These are phyloP conservation scores for Steinernema carpocapsae DNA, from an alignment of 2,888 invertebrate species.

Conservation along the genomic window DNA sequence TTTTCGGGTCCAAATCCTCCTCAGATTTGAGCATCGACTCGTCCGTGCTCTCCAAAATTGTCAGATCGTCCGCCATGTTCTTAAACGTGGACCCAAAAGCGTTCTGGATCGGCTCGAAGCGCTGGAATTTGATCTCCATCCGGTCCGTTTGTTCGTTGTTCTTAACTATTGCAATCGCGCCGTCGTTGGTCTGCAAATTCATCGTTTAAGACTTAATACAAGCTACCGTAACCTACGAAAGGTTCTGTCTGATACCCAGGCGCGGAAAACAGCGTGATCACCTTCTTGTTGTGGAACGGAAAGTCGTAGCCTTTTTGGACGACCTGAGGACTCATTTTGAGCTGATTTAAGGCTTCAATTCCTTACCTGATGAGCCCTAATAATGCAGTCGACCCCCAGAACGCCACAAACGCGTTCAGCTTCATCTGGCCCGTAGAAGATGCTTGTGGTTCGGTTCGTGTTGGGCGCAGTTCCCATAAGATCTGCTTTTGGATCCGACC, in stretches of 20 bases:
- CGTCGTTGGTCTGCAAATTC: not conserved
- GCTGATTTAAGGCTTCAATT: not conserved
- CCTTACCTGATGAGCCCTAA: not conserved
- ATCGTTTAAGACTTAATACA: not conserved
- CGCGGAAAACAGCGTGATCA: not conserved
- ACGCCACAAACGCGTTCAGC: not conserved
- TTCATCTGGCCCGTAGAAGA: not conserved
- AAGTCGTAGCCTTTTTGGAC: not conserved
- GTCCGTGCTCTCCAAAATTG: not conserved
- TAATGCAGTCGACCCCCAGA: not conserved
- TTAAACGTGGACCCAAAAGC: not conserved
- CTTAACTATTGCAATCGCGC: not conserved
- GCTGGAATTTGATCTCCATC: not conserved
- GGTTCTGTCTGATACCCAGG: not conserved
- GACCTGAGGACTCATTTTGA: not conserved
- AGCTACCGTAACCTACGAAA: not conserved
- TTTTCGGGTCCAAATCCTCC: not conserved
- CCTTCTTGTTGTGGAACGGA: not conserved
- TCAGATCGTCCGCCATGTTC: not conserved
- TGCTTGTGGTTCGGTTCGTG: not conserved
- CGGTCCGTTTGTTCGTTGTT: not conserved
- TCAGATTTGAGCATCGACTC: not conserved
- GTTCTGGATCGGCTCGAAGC: not conserved
- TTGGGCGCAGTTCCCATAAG: not conserved
- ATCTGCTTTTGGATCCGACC: not conserved